These are phyloP conservation scores for Caenorhabditis doughertyi DNA, from an alignment of 2,888 invertebrate species.

Conservation along the genomic window DNA sequence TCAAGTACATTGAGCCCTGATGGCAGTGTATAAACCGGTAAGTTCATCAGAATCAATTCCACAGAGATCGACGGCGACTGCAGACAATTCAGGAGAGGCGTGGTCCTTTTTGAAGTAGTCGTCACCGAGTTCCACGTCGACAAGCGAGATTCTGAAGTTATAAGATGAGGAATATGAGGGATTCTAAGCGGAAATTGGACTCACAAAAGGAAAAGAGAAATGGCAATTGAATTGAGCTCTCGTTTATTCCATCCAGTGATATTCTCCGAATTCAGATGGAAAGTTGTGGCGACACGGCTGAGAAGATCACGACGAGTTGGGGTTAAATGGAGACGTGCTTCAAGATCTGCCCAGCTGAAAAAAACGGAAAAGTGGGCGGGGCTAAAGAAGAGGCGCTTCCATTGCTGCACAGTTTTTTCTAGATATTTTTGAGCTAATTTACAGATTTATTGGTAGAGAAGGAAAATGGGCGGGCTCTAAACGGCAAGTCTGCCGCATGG, in stretches of 20 bases:
- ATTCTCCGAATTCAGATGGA: constrained; percentile 63
- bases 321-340: constrained; percentile 55
- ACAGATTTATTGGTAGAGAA: no score
- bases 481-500: no score
- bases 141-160: constrained; percentile 57
- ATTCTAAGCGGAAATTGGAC: not conserved
- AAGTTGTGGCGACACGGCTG: constrained; percentile 54
- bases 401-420: no score
- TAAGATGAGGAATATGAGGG: no score
- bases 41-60: constrained; percentile 28
- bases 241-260: constrained; percentile 63
- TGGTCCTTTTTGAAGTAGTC: constrained; percentile 52
- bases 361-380: not conserved
- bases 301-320: constrained; percentile 58
- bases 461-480: no score
- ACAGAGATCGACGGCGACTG: constrained; percentile 22
- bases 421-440: no score
- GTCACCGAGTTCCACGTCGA: constrained; percentile 62
- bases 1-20: constrained; percentile 11
- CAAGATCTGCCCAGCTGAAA: constrained; percentile 65
- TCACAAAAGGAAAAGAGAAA: constrained; percentile 52
- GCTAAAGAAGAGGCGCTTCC: no score
- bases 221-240: constrained; percentile 36
- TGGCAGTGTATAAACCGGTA: constrained; percentile 4
- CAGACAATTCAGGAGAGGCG: constrained; percentile 30